Evolutionary conservation across 2,797 vertebrate species (phyloP), one percentile per base, ranked within the genome.

Genomic region (Sebastes steindachneri): DNA sequence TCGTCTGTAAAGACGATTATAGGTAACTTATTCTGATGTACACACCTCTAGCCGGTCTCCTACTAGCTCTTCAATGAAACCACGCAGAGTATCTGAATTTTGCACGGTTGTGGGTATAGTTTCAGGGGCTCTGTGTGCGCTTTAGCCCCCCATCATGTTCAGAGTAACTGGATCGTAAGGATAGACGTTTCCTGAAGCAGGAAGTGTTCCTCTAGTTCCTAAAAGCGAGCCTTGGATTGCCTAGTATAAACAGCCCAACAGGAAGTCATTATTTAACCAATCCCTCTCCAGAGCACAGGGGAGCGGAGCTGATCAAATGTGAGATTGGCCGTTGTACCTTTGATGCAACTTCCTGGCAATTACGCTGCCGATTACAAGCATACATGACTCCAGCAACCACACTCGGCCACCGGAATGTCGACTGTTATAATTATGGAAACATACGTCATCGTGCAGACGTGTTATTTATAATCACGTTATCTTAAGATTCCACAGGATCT

Each of bases 181-280:
- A 60, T 33, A 66, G 73, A 82, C 48, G 35, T 84, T 91, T 88
- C 82, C 83, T 74, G 78, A 73, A 68, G 33, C 57, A 82, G 86
- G 84, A 88, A 86, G 82, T 70, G 28, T 80, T 93, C 79, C 68
- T 90, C 79, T 85, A 81, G 68, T 90, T 94, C 88, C 73, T 87
- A 76, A 80, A 80, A 76, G 70, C 64, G 74, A 70, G 73, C 73
- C 48, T 72, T 68, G 66, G 78, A 83, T 90, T 82, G 74, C 31
- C 15, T 64, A 83, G 89, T 75, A 67, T 92, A 95, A 95, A 95
- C 81, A 77, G 64, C 79, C 83, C 70, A 90, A 89, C 86, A 92
- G 94, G 93, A 96, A 93, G 88, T 94, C 73, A 78, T 94, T 93
- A 82, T 75, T 73, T 77, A 88, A 87, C 70, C 74, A 35, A 1